phyloP scores from a whole-genome alignment of 53 echinoderm and acorn worm genomes.

The Stichopus horrens region DNA sequence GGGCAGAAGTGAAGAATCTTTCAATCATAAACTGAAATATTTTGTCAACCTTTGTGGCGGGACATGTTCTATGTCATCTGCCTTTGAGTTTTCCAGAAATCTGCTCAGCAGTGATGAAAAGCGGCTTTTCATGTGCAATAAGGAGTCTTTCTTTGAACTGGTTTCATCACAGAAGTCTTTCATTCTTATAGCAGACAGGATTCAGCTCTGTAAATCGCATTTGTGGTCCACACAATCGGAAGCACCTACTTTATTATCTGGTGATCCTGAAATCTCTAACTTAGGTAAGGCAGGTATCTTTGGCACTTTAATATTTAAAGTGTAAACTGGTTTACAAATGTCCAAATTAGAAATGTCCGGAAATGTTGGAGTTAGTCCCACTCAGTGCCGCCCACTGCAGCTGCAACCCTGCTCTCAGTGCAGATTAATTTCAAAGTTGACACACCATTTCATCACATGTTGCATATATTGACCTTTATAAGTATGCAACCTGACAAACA shows the following conservation, averaged over 20 bases:
- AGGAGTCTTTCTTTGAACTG: background rate
- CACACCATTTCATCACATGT: no score
- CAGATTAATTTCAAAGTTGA: no score
- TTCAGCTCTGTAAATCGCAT: background rate
- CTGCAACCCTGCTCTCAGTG: no score
- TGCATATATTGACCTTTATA: no score
- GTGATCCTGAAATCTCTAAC: background rate
- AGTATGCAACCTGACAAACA: no score
- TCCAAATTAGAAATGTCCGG: no score
- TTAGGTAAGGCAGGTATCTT: no score
- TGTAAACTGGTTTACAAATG: no score
- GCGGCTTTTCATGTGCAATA: background rate
- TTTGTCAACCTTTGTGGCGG: slow-evolving; percentile 27
- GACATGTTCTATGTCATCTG: background rate
- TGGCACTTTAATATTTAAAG: no score
- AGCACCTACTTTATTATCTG: background rate
- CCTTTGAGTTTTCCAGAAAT: slow-evolving; percentile 26
- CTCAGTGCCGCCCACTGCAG: no score
- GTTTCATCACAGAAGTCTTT: background rate
- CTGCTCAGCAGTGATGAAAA: slow-evolving; percentile 20
- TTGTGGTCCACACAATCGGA: background rate
- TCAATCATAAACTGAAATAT: slow-evolving; percentile 29
- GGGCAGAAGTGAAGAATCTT: background rate
- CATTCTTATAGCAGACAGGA: background rate
- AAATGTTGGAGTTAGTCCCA: no score